phyloP scores from a whole-genome alignment of 2,888 invertebrate species.

The Drosophila neotestacea region DNA sequence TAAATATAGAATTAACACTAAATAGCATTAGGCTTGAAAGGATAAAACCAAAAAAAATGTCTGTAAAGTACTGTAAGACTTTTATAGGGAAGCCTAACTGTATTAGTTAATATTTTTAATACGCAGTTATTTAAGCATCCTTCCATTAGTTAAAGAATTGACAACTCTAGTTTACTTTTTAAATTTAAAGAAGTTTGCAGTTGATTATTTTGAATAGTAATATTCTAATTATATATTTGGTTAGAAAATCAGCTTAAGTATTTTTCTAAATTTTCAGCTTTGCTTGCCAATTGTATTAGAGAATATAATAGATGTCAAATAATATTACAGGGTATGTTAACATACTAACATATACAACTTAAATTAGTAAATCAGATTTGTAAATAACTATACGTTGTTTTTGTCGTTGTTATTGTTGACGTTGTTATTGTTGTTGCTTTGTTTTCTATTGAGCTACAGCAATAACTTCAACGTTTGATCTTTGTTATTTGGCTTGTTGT shows the following conservation, averaged over 20 bases:
- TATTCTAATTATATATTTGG: neutral
- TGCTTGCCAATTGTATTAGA: neutral
- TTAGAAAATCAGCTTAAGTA: too few relatives aligned
- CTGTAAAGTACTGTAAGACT: too few relatives aligned
- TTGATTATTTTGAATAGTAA: neutral
- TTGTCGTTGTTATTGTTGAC: neutral
- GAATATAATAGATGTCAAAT: neutral
- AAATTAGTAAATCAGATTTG: constrained; percentile 26
- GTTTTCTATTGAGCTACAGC: constrained; percentile 47
- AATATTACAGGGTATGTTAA: constrained; percentile 28
- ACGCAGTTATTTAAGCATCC: too few relatives aligned
- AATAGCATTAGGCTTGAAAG: too few relatives aligned
- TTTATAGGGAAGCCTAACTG: too few relatives aligned
- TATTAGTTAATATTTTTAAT: too few relatives aligned
- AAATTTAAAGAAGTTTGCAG: too few relatives aligned
- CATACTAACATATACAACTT: constrained; percentile 14
- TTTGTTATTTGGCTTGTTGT: constrained; percentile 71
- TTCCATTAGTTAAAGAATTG: too few relatives aligned
- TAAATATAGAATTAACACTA: neutral
- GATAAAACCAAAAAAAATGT: too few relatives aligned
- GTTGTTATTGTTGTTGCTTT: constrained; percentile 23
- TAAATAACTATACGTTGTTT: constrained; percentile 10
- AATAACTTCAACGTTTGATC: constrained; percentile 57
- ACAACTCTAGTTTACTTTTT: too few relatives aligned
- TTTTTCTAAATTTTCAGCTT: neutral